Conservation (phyloP, 2,113 vertebrate genomes). For the Asarcornis scutulata region DNA sequence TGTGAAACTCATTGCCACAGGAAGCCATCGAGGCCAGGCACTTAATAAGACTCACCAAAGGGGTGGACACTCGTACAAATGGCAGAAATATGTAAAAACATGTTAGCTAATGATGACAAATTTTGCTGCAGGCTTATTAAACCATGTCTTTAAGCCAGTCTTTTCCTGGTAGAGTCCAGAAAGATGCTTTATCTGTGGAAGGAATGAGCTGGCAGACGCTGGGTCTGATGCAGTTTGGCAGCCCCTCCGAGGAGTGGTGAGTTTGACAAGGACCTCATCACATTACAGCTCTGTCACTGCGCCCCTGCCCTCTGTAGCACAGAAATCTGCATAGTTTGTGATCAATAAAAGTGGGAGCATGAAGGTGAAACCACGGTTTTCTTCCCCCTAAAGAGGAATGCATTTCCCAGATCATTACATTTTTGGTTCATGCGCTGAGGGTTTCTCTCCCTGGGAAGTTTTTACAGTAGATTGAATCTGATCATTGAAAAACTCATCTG, state of each 20-base stretch:
- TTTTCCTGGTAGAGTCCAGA: not conserved
- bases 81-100: not conserved
- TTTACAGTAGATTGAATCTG: conserved; percentile 67
- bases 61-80: not conserved
- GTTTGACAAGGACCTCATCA: not conserved
- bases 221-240: not conserved
- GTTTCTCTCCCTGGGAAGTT: conserved; percentile 62
- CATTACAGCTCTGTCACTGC: not conserved
- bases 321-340: not conserved
- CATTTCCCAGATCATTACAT: conserved; percentile 62
- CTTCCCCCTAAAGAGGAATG: conserved; percentile 20
- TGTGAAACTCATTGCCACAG: not conserved
- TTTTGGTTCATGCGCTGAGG: conserved; percentile 64
- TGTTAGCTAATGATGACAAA: not conserved
- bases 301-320: not conserved
- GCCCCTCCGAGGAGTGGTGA: not conserved
- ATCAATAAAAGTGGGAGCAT: conserved; percentile 32
- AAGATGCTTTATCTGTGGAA: not conserved
- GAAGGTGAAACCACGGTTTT: conserved; percentile 30
- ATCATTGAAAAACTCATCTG: conserved; percentile 67
- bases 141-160: not conserved
- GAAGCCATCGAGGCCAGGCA: not conserved
- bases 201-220: not conserved
- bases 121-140: not conserved
- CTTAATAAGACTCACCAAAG: not conserved